phyloP scores from a whole-genome alignment of 2,888 invertebrate species.

The Nephrotoma appendiculata region DNA sequence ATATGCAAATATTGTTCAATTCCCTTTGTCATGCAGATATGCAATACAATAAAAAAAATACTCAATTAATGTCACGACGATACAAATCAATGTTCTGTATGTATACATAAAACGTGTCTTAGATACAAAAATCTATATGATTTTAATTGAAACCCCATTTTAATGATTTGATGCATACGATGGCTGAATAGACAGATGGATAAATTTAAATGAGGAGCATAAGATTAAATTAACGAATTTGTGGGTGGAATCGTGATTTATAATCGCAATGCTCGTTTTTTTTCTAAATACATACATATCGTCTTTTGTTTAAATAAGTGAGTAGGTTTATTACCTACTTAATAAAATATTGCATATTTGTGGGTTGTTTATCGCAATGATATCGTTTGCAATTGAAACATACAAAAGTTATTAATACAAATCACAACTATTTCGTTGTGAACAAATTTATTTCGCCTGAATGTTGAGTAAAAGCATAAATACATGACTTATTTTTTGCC shows the following conservation, averaged over 20 bases:
- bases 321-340: neutral
- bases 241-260: neutral
- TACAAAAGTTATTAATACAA: too few species aligned
- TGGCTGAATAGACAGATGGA: neutral
- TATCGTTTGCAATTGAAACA: neutral
- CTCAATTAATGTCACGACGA: neutral
- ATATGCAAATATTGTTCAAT: neutral
- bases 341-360: neutral
- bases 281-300: neutral
- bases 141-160: neutral
- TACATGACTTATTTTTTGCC: neutral
- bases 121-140: neutral
- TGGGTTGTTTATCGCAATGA: neutral
- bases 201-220: neutral
- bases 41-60: neutral
- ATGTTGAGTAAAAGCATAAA: neutral
- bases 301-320: neutral
- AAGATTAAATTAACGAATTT: neutral
- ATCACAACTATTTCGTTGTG: neutral
- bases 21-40: neutral
- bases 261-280: neutral
- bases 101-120: neutral
- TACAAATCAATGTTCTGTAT: neutral
- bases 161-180: neutral
- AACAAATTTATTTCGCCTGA: neutral